Percentiles rank a stretch among this genome's conserved stretches.
Evolutionary conservation across 2,113 vertebrate species (phyloP).

Genomic region (Notothenia rossii): DNA sequence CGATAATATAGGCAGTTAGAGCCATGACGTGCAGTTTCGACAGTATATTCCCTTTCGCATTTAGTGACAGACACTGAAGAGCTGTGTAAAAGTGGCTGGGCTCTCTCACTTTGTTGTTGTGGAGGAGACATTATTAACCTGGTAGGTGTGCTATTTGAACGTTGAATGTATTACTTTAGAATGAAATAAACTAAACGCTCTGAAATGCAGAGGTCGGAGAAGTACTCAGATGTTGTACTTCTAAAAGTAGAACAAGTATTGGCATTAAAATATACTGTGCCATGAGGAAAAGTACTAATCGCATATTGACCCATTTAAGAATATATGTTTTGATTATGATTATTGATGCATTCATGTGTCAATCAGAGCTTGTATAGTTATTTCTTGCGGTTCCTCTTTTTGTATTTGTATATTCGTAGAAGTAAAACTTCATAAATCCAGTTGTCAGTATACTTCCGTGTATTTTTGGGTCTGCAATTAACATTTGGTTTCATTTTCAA

Average conservation of each 20-base stretch:
- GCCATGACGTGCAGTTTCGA: background rate
- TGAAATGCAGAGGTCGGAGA: background rate
- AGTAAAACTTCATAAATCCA: background rate
- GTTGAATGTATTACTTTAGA: background rate
- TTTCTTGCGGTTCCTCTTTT: background rate
- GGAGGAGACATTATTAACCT: background rate
- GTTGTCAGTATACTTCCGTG: background rate
- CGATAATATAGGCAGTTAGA: background rate
- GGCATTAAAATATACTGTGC: too few relatives aligned
- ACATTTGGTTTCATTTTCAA: background rate
- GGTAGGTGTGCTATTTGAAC: background rate
- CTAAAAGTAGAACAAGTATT: too few relatives aligned
- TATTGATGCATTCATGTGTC: too few relatives aligned
- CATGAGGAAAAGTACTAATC: too few relatives aligned
- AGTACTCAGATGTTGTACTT: too few relatives aligned
- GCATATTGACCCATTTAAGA: too few relatives aligned
- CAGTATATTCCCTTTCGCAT: background rate
- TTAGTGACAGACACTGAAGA: background rate
- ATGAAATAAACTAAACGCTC: background rate
- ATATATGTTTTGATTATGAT: too few relatives aligned
- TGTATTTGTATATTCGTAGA: background rate
- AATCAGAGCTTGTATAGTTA: background rate
- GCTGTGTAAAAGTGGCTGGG: background rate
- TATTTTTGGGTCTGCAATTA: background rate
- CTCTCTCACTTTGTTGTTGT: background rate